Evolutionary conservation across 30 jellyfish, hydroid and myxozoan genomes (phyloP), one percentile per base, ranked within the genome.

Genomic region (Sanderia malayensis): DNA sequence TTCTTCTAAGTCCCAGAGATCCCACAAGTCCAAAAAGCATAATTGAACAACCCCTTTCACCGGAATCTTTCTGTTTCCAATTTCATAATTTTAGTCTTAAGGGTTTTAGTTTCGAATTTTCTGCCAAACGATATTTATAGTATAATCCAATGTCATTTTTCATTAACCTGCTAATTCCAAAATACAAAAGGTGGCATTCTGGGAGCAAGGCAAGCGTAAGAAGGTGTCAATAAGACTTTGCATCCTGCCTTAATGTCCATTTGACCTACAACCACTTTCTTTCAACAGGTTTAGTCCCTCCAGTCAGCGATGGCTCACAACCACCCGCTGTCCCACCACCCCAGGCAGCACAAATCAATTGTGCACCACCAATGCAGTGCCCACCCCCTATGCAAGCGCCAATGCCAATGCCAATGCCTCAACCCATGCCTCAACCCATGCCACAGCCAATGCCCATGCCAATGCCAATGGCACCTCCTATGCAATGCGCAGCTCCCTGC

Each of bases 361-460:
- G 88, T 52, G 88, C 88, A 29, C 88, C 88, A 46, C 88, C 88
- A 76, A 76, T 76, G 88, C 88, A 76, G 52, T 76, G 88, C 67
- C 66, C 88, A 8, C 88, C 88, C 8, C 80, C 88, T 21, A 76
- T 76, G 80, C 80, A 80, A n/a, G 77, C 88, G 45, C 88, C 88
- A 17, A 72, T 72, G 84, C 82, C 82, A 6, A 17, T 28, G 45
- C 80, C 80, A 2, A 24, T 29, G 45, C 80, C 80, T 1, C 23
- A 22, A 74, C 71, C 82, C 18, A 46, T 46, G 66, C 80, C 80
- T 11, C 7, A 8, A 13, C 80, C 80, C 26, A 68, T 68, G 83
- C 81, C 89, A 17, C 80, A n/a, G n/a, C 80, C 80, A 9, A 46
- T 46, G 84, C 71, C 82, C 18, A 46, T 46, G 66, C 80, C 80